Evolutionary conservation across 2,113 vertebrate species (phyloP), one percentile per base, ranked within the genome.

Genomic region (Hymenochirus boettgeri): DNA sequence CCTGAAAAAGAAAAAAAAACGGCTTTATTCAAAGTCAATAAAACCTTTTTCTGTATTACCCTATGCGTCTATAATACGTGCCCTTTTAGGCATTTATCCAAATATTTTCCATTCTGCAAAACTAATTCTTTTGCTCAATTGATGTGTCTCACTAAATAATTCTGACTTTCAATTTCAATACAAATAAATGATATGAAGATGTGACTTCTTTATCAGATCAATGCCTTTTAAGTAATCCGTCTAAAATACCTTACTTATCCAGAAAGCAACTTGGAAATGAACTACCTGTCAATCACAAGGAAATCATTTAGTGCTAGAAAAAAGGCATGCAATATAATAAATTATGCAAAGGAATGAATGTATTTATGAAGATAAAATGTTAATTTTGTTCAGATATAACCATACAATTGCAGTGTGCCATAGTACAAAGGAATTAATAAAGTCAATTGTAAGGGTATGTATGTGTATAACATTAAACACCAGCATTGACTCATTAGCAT

Each of bases 1-100:
- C 65, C 75, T 78, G 71, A 5, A 70, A 73, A 69, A 61, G 73
- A 17, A 70, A 3, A 73, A 70, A 71, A n/a, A 21, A 9, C n/a
- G 3, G 19, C 22, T 22, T 13, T 22, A 48, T 48, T 23, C 21
- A 22, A 12, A 19, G 18, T 10, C 2, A 48, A 48, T 6, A 48
- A 21, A 22, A 4, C 6, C 39, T 42, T 48, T 22, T 1, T 48
- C 18, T 48, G 8, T 21, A 4, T 2, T 48, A 22, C 22, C 18
- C 21, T 9, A 48, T 48, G 18, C 19, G 7, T 22, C n/a, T n/a
- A n/a, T n/a, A n/a, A n/a, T n/a, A n/a, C n/a, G n/a, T n/a, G n/a
- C n/a, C n/a, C n/a, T n/a, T n/a, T n/a, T n/a, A n/a, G n/a, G n/a
- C n/a, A n/a, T n/a, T n/a, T n/a, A n/a, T n/a, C n/a, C n/a, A 19